These are phyloP conservation scores for Psammodynastes pulverulentus DNA, from an alignment of 2,113 vertebrate species.

Conservation along the genomic window DNA sequence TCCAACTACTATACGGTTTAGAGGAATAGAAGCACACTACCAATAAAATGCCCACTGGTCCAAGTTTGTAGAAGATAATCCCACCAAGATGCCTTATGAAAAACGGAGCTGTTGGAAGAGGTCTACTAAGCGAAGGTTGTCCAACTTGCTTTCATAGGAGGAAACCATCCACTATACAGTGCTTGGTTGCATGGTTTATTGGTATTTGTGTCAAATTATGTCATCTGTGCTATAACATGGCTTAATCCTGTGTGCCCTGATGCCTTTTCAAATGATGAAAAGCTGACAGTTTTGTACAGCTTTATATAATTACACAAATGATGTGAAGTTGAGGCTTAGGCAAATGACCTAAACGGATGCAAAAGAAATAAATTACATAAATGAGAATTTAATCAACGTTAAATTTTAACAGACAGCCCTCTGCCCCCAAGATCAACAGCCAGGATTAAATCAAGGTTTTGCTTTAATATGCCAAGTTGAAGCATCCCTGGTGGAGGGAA, in stretches of 20 bases:
- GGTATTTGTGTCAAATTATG: not conserved
- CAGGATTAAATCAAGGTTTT: not conserved
- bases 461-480: not conserved
- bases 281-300: not conserved
- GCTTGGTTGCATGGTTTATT: not conserved
- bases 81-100: not conserved
- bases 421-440: not conserved
- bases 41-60: not conserved
- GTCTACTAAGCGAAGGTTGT: not conserved
- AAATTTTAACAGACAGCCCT: not conserved
- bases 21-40: not conserved
- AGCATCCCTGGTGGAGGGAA: not conserved
- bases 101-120: not conserved
- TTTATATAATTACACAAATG: not conserved
- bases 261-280: not conserved
- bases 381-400: not conserved
- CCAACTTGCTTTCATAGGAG: not conserved
- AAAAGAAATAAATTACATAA: not conserved
- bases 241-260: not conserved
- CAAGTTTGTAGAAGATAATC: not conserved
- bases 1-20: not conserved
- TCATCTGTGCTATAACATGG: not conserved
- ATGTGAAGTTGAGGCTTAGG: not conserved
- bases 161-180: not conserved
- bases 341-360: not conserved